phyloP scores from a whole-genome alignment of 2,888 invertebrate genomes.

The Archips xylosteana region DNA sequence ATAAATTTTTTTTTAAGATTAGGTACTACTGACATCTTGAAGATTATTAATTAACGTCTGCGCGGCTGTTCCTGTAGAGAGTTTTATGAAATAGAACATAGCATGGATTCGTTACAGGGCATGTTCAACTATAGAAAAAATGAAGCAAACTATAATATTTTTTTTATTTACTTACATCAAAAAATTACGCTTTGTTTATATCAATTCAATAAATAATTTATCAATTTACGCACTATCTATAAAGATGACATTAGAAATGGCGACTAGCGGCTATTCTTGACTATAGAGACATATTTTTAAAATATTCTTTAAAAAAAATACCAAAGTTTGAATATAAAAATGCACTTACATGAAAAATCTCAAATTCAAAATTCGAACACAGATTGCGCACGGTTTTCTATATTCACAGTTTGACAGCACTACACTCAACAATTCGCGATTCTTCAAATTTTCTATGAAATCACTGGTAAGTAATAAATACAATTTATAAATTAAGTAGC shows the following conservation, averaged over 20 bases:
- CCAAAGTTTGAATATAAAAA: neutral
- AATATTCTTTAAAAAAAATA: neutral
- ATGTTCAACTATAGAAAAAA: no score
- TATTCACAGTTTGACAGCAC: conserved; percentile 14
- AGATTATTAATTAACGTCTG: no score
- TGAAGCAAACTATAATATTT: no score
- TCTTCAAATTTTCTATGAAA: neutral
- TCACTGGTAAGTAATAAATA: conserved; percentile 3
- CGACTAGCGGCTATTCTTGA: neutral
- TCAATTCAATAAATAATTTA: no score
- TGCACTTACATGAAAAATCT: conserved; percentile 30
- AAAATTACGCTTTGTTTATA: no score
- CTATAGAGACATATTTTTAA: neutral
- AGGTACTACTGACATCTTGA: no score
- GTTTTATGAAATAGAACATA: no score
- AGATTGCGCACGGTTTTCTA: neutral
- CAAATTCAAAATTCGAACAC: conserved; percentile 27
- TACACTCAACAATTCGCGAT: neutral
- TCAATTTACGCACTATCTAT: neutral
- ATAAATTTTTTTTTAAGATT: no score
- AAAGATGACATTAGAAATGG: neutral
- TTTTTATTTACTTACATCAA: no score
- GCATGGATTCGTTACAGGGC: no score
- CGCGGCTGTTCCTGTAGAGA: no score
- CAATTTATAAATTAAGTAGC: neutral